Evolutionary conservation across 2,888 invertebrate genomes (phyloP).

Genomic region (Erebia aethiops): DNA sequence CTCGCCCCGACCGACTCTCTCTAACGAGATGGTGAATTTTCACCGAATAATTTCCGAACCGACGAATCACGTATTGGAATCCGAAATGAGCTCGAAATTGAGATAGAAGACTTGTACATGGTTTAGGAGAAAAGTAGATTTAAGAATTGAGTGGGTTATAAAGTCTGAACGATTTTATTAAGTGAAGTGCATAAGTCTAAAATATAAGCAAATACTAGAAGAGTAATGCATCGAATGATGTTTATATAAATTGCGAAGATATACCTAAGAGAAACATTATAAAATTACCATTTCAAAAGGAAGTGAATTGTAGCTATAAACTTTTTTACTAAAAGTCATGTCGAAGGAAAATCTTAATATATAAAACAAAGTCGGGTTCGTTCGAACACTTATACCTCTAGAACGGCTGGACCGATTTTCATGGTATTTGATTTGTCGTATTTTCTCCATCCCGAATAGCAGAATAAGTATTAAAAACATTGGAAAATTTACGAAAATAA

Average conservation of each 20-base stretch:
- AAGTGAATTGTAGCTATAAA: no score
- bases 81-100: conserved; percentile 78
- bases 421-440: no score
- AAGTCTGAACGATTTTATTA: conserved; percentile 25
- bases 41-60: conserved; percentile 82
- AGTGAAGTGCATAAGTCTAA: conserved; percentile 15
- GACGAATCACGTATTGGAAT: conserved; percentile 83
- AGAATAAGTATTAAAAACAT: no score
- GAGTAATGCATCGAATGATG: background rate
- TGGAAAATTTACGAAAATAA: no score
- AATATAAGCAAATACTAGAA: conserved; percentile 6
- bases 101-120: conserved; percentile 80
- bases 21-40: conserved; percentile 84
- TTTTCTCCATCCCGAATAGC: no score
- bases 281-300: no score
- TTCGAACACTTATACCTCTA: no score
- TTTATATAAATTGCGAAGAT: no score
- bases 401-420: no score
- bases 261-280: no score
- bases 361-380: no score
- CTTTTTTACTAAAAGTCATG: background rate
- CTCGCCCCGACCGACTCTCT: conserved; percentile 77
- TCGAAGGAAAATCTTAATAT: no score
- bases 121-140: conserved; percentile 47
- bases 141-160: conserved; percentile 38